phyloP scores from a whole-genome alignment of 2,888 invertebrate species.

The Plagiodera versicolora region DNA sequence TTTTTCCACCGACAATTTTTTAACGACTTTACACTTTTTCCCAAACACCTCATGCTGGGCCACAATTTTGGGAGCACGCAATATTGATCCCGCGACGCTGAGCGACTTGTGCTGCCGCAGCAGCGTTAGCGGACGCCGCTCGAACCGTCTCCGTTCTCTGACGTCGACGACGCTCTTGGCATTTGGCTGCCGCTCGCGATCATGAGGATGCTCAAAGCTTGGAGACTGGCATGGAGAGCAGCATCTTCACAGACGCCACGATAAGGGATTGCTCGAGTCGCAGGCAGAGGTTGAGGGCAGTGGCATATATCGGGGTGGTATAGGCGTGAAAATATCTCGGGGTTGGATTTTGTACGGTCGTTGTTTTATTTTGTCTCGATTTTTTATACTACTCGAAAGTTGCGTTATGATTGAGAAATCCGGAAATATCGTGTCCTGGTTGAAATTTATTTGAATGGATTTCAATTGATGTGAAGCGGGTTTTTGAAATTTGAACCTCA shows the following conservation, averaged over 20 bases:
- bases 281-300: no score
- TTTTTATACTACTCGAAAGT: no score
- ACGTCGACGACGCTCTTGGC: slow-evolving; percentile 12
- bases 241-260: not conserved
- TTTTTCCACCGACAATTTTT: not conserved
- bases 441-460: no score
- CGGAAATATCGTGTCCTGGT: no score
- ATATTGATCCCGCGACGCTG: slow-evolving; percentile 44
- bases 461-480: no score
- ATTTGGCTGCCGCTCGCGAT: slow-evolving; percentile 10
- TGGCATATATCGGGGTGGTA: no score
- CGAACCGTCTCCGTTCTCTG: slow-evolving; percentile 32
- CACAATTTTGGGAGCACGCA: slow-evolving; percentile 44
- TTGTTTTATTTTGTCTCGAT: no score
- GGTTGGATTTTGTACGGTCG: no score
- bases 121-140: slow-evolving; percentile 45
- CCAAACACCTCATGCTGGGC: slow-evolving; percentile 38
- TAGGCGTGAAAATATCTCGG: no score
- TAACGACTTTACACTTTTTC: not conserved
- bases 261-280: no score
- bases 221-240: not conserved
- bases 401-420: no score
- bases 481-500: no score
- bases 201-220: not conserved
- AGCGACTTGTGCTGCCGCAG: slow-evolving; percentile 45